These are phyloP conservation scores for Nautilus pompilius DNA, from an alignment of 1,140 invertebrate species.

Conservation along the genomic window DNA sequence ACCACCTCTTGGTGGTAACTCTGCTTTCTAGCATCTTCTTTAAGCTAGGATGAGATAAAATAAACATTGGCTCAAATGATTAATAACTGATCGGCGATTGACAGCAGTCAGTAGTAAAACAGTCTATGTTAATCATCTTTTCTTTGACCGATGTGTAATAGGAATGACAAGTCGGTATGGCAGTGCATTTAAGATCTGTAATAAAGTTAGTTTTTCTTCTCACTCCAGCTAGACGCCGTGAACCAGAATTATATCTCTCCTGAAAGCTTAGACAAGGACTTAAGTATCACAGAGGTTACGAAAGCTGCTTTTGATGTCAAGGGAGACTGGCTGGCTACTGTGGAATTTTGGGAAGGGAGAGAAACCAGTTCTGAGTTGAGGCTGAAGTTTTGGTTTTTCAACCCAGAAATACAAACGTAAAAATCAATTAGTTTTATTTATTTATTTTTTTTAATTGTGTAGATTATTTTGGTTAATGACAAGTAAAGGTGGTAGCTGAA, in stretches of 20 bases:
- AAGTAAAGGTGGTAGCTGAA: too few species aligned
- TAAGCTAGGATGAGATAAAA: too few species aligned
- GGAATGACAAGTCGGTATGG: too few species aligned
- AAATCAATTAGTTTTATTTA: conserved; percentile 15
- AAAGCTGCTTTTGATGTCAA: conserved; percentile 65
- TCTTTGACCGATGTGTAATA: not conserved
- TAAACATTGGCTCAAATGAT: too few species aligned
- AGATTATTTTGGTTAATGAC: too few species aligned
- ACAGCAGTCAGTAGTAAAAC: too few species aligned
- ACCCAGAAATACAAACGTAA: conserved; percentile 65
- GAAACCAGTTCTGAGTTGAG: conserved; percentile 64
- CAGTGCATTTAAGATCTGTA: too few species aligned
- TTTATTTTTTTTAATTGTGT: not conserved
- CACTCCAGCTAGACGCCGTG: conserved; percentile 72
- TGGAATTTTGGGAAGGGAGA: conserved; percentile 66
- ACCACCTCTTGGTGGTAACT: too few species aligned
- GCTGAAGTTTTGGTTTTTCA: conserved; percentile 78
- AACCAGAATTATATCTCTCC: conserved; percentile 69
- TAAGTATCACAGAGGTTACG: conserved; percentile 63
- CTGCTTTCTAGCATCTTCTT: too few species aligned
- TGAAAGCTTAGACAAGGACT: conserved; percentile 34
- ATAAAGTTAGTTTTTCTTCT: conserved; percentile 14
- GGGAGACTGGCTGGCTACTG: conserved; percentile 76
- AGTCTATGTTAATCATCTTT: too few species aligned
- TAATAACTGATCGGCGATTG: too few species aligned